These are phyloP conservation scores for Zaprionus ghesquierei DNA, from an alignment of 1,140 invertebrate species.

Conservation along the genomic window DNA sequence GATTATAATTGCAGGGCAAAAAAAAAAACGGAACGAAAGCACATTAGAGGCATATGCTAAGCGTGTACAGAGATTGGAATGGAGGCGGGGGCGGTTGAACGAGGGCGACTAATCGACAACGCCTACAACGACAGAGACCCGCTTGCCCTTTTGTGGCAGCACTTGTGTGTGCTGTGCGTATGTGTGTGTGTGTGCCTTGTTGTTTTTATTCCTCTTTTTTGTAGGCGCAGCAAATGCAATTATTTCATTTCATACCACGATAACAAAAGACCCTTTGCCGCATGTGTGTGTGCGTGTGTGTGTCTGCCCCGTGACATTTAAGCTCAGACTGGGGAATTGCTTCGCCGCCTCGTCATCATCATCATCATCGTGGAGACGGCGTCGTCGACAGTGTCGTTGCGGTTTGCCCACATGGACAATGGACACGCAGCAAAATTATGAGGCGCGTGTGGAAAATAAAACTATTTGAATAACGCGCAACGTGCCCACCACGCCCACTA, in stretches of 20 bases:
- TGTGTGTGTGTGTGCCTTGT: not conserved
- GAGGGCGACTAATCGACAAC: not conserved
- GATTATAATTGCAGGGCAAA: conserved; percentile 37
- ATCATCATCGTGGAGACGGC: not conserved
- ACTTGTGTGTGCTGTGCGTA: not conserved
- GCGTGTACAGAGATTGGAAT: conserved; percentile 9
- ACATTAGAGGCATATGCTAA: conserved; percentile 12
- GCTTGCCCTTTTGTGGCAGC: not conserved
- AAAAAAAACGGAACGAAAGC: conserved; percentile 1
- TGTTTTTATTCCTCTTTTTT: conserved; percentile 18
- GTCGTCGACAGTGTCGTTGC: conserved; percentile 27
- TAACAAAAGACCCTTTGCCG: conserved; percentile 41
- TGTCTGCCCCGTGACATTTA: conserved; percentile 40
- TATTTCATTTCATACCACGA: conserved; percentile 61
- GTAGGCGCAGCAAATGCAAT: conserved; percentile 74
- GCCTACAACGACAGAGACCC: not conserved
- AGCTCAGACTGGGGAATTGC: conserved; percentile 52
- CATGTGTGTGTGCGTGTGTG: conserved; percentile 21
- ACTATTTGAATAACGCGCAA: conserved; percentile 77
- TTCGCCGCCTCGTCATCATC: conserved; percentile 49
- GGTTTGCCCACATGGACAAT: conserved; percentile 36
- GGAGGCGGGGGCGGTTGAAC: not conserved
- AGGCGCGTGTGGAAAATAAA: conserved; percentile 56
- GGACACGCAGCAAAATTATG: conserved; percentile 47
- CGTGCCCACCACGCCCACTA: conserved; percentile 26